Base-by-base conservation (phyloP, 2,113 vertebrate genomes). In the Spea bombifrons region DNA sequence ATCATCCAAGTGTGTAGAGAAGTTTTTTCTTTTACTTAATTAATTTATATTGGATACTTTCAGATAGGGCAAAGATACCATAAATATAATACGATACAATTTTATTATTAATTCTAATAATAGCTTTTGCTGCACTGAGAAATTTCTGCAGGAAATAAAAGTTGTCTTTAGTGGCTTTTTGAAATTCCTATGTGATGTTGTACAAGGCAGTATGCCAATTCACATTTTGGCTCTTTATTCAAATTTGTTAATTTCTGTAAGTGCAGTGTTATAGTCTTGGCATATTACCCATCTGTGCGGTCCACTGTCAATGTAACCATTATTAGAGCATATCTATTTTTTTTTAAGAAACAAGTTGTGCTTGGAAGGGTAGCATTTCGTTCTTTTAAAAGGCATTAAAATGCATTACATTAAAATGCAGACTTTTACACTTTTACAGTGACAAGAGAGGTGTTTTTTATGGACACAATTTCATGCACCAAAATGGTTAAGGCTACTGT, bases 321-420 rank as follows among this genome's bases (percentile, higher is more conserved):
- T 75, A 84, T 49, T 48, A 63, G 69, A 82, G 85, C 83, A 83
- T 15, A 88, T 87, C 75, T 88, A 83, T 30, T 52, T 85, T 86
- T 82, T 86, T 85, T 84, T 84, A 87, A 83, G 81, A 85, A 86
- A 86, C 52, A 52, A 17, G 81, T 47, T 86, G 15, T n/a, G 84
- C 84, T 88, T 68, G 30, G 30, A 30, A 30, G 30, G 30, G 30
- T 30, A 30, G 30, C 30, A 30, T 30, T 30, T 30, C 30, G 30
- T 30, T 30, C 30, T 30, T 30, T 30, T 30, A 30, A 30, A 30
- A 30, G 30, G 30, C 30, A 30, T 30, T 30, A 30, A 30, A 30
- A 30, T 30, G 30, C 30, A 30, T 30, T 30, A 30, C 30, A 30
- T 30, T 30, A 30, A 30, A 30, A 30, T 30, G 30, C 30, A 30